Percentiles rank a stretch among this genome's conserved stretches.
Conservation (phyloP, 2,888 invertebrate genomes). For the Apotomis capreana region DNA sequence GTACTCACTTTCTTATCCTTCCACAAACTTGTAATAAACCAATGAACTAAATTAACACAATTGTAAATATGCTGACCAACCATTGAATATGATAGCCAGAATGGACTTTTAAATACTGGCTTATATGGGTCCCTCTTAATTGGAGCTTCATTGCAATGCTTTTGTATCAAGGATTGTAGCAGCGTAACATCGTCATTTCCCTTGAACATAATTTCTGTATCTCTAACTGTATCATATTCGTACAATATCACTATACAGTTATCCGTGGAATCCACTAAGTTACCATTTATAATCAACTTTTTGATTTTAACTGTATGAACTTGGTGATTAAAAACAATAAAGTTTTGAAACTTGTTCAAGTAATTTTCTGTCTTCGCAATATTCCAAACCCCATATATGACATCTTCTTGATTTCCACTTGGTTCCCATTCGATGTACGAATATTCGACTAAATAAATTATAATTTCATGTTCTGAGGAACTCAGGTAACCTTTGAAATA, state of each 20-base stretch:
- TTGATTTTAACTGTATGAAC: slow-evolving; percentile 48
- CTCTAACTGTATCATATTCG: slow-evolving; percentile 64
- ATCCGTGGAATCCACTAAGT: slow-evolving; percentile 47
- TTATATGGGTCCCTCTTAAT: slow-evolving; percentile 39
- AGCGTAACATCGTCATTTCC: slow-evolving; percentile 58
- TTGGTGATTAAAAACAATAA: slow-evolving; percentile 51
- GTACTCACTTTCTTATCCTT: slow-evolving; percentile 63
- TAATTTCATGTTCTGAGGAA: slow-evolving; percentile 48
- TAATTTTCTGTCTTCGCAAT: slow-evolving; percentile 42
- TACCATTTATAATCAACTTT: slow-evolving; percentile 57
- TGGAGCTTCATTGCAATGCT: slow-evolving; percentile 44
- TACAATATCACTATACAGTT: slow-evolving; percentile 66
- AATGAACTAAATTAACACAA: slow-evolving; percentile 63
- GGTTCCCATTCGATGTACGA: slow-evolving; percentile 47
- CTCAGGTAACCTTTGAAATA: slow-evolving; percentile 63
- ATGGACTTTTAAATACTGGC: slow-evolving; percentile 50
- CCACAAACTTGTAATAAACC: slow-evolving; percentile 60
- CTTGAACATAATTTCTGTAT: slow-evolving; percentile 64
- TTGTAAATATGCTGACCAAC: slow-evolving; percentile 68
- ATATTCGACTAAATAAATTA: slow-evolving; percentile 64
- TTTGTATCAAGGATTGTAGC: slow-evolving; percentile 60
- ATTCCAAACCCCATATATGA: slow-evolving; percentile 60
- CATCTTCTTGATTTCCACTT: slow-evolving; percentile 44
- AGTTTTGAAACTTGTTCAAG: slow-evolving; percentile 48
- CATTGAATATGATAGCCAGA: slow-evolving; percentile 69